Conservation (phyloP, 2,797 vertebrate species). For the Sparus aurata region DNA sequence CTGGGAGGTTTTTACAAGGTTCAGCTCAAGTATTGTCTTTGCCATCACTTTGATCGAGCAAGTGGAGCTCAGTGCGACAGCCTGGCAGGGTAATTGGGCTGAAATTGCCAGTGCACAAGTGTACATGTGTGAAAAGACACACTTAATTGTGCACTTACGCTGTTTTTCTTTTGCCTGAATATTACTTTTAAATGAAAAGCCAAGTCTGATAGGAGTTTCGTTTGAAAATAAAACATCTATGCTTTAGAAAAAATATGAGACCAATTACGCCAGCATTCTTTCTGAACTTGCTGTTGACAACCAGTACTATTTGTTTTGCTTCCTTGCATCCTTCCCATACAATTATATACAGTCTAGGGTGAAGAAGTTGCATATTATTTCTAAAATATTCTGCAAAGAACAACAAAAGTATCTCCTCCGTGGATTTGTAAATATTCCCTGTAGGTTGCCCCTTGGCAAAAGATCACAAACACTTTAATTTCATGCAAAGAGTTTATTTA, state of each 20-base stretch:
- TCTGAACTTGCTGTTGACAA: not conserved
- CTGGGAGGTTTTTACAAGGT: slow-evolving; percentile 72
- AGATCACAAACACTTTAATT: slow-evolving; percentile 75
- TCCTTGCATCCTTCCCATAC: not conserved
- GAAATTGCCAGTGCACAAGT: slow-evolving; percentile 52
- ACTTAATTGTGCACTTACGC: slow-evolving; percentile 11
- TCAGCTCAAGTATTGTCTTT: slow-evolving; percentile 66
- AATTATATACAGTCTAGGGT: not conserved
- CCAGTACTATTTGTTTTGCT: not conserved
- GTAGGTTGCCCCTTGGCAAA: slow-evolving; percentile 10
- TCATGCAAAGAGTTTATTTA: slow-evolving; percentile 90
- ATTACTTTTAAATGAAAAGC: not conserved
- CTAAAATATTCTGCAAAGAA: not conserved
- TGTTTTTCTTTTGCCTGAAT: slow-evolving; percentile 13
- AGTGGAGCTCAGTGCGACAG: slow-evolving; percentile 73
- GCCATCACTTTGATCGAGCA: slow-evolving; percentile 75
- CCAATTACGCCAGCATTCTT: not conserved
- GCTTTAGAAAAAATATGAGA: slow-evolving; percentile 3
- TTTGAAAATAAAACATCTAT: not conserved
- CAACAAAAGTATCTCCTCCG: no score
- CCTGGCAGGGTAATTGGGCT: slow-evolving; percentile 75
- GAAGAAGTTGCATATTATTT: not conserved
- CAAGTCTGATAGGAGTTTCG: not conserved
- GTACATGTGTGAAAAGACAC: slow-evolving; percentile 46
- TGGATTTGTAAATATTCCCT: slow-evolving; percentile 6